Percentiles rank a stretch among this genome's conserved stretches.
Evolutionary conservation across 2,888 invertebrate species (phyloP).

Genomic region (Ichneumoninae sp.): DNA sequence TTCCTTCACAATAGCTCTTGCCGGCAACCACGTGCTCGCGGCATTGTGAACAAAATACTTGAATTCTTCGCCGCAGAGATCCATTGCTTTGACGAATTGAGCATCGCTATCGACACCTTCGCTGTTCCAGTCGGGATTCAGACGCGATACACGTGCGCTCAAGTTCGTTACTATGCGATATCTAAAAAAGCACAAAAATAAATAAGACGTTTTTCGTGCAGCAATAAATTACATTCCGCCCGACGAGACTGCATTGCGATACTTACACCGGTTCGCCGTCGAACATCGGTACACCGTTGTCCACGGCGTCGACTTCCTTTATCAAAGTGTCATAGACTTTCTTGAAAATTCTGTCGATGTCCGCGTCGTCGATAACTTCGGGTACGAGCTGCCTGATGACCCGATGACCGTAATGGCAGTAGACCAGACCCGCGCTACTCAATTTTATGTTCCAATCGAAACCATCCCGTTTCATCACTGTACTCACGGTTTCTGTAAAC

Average conservation of each 20-base stretch:
- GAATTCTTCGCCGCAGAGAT: constrained; percentile 92
- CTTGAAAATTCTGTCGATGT: constrained; percentile 87
- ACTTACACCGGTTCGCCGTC: constrained; percentile 87
- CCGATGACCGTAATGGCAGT: constrained; percentile 94
- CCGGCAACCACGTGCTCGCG: constrained; percentile 94
- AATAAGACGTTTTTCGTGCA: neutral
- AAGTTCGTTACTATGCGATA: constrained; percentile 93
- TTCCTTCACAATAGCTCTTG: constrained; percentile 90
- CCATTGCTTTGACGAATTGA: constrained; percentile 92
- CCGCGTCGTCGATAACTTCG: constrained; percentile 84
- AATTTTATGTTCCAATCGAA: constrained; percentile 87
- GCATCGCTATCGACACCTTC: constrained; percentile 86
- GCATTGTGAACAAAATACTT: constrained; percentile 86
- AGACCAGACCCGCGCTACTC: constrained; percentile 97
- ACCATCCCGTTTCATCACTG: constrained; percentile 79
- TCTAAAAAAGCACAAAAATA: constrained; percentile 72
- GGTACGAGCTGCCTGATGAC: constrained; percentile 88
- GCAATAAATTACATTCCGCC: neutral
- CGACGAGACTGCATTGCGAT: neutral
- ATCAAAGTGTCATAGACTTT: constrained; percentile 95
- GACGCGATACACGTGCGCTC: constrained; percentile 89
- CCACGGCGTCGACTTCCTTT: constrained; percentile 97
- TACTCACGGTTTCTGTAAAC: constrained; percentile 76
- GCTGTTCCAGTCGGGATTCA: constrained; percentile 95
- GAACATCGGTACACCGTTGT: constrained; percentile 96